Evolutionary conservation across 1,140 invertebrate genomes (phyloP), one percentile per base, ranked within the genome.

Genomic region (Drosophila rhopaloa): DNA sequence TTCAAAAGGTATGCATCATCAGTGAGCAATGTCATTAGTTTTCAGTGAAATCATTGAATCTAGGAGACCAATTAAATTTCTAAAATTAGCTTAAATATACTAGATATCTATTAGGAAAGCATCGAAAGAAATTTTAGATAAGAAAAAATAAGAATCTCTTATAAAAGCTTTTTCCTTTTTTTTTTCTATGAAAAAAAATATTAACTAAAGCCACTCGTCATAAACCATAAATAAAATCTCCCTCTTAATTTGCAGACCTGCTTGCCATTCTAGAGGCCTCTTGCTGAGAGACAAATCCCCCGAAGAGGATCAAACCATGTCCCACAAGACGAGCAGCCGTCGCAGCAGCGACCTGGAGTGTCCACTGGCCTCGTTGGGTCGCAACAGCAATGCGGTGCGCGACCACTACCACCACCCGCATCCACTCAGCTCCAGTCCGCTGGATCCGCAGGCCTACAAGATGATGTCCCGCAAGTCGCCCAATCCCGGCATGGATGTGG

Each of bases 321-420:
- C 91, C 37, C 91, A 92, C 71, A 92, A 92, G 61, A 75, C 91
- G 35, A 76, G 79, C 59, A 75, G 72, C 29, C 79, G 89, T 19
- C 77, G 93, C 89, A 59, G 83, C 35, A 76, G 76, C 44, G 88
- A 84, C 38, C 70, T 89, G 74, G 94, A 94, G 62, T 95, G 94
- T 79, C 94, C 94, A 51, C 82, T 95, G 65, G 94, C 94, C 16
- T 94, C 94, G 41, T 84, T 95, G 61, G 94, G 94, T 9, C 92
- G 94, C 40, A 92, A 93, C 43, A 93, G 93, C 62, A 94, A 93
- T 50, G 91, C 92, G 4, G 90, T 91, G 32, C 65, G 91, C 14
- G 91, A 93, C 59, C 84, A 90, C 54, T 88, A 92, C 47, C 92
- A 92, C 59, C 92, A 92, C 65, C 84, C 84, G 61, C 92, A 93